Base-by-base conservation (phyloP, 1,140 invertebrate species). In the Procambarus virginalis region DNA sequence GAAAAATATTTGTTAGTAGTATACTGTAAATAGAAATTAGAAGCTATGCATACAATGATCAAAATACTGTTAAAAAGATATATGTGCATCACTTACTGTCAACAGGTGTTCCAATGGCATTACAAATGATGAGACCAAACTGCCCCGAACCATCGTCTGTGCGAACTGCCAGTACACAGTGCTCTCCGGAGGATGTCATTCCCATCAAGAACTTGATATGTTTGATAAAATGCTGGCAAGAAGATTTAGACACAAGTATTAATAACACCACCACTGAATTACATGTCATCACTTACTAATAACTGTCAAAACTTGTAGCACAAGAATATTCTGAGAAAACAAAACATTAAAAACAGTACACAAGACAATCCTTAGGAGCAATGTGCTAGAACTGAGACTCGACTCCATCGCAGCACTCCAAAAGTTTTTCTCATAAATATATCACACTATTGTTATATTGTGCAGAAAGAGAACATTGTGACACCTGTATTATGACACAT, bases 31-130 rank as follows among this genome's bases (percentile, higher is more conserved):
- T 34, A 34, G 34, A 34, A 34, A 34, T 34, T 34, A 34, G 34
- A 34, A 34, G 34, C 34, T 34, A 34, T 34, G 34, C 34, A 34
- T 34, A 34, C 34, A 34, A 34, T 34, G 34, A 34, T 34, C 34
- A 34, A 34, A 34, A 34, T 34, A 58, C 55, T 58, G 8, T 9
- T 58, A 58, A 58, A 58, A 9, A 34, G 55, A 76, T 14, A 77
- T 34, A 17, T 48, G 64, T 51, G n/a, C 84, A 34, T 17, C 55
- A 84, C 93, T 95, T 95, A 93, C 96, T 96, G 92, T 99, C 98
- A 46, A 98, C 96, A 0, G 97, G 96, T 2, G 97, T 98, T 2
- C 97, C 97, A 92, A 98, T 97, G 0, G 97, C 96, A 93, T 98
- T 98, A 93, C 97, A 98, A 2, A 98, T 94, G 75, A 97, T 94